phyloP scores from a whole-genome alignment of 1,140 invertebrate species.

The Steinernema khuongi region DNA sequence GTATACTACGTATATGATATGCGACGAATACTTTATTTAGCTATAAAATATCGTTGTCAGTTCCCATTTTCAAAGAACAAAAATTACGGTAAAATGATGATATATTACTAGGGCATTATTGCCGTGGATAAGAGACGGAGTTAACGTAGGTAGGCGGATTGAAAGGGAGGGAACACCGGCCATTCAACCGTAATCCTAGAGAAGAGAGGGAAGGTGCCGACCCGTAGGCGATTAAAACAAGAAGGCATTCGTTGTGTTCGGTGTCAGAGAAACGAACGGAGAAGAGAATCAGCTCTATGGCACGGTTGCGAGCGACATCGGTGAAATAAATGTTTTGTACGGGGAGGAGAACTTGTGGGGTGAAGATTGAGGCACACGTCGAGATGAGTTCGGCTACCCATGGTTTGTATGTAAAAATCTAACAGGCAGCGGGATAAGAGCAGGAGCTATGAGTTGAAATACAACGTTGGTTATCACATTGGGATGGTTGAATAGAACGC shows the following conservation, averaged over 20 bases:
- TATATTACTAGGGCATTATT: no score
- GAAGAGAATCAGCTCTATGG: slow-evolving; percentile 4
- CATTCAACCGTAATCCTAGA: neutral
- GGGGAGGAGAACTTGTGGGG: neutral
- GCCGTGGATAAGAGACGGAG: no score
- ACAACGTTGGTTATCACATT: slow-evolving; percentile 2
- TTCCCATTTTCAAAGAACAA: no score
- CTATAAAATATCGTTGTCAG: no score
- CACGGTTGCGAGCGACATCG: no score
- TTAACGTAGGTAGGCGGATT: no score
- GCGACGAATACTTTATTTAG: no score
- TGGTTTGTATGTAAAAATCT: neutral
- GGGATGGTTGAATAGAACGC: neutral
- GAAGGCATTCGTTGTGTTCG: slow-evolving; percentile 1
- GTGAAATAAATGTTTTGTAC: no score
- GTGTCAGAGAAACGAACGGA: neutral
- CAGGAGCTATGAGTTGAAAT: no score
- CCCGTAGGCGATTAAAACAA: neutral
- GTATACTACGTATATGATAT: no score
- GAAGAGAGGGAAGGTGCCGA: neutral
- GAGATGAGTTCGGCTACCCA: slow-evolving; percentile 4
- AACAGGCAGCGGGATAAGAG: neutral
- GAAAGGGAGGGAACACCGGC: neutral
- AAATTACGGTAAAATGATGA: no score
- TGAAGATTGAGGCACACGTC: slow-evolving; percentile 3